These are phyloP conservation scores for Ceratoteleas bidentatus DNA, from an alignment of 1,140 invertebrate genomes.

Conservation along the genomic window DNA sequence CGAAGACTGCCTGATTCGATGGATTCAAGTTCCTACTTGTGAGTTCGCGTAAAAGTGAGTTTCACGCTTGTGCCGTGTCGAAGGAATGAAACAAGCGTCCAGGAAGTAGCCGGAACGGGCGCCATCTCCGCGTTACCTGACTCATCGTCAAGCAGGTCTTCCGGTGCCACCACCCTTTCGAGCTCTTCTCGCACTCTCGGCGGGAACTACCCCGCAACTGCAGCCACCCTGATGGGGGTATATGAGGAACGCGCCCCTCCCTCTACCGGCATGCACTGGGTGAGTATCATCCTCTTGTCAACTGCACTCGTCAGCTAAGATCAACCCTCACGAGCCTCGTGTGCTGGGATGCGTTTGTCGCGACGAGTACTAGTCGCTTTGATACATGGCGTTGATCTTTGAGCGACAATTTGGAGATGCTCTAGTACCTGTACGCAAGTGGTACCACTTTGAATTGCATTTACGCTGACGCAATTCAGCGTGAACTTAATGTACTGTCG, in stretches of 20 bases:
- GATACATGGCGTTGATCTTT: conserved; percentile 45
- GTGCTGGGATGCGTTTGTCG: conserved; percentile 22
- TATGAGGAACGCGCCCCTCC: conserved; percentile 83
- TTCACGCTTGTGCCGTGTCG: conserved; percentile 54
- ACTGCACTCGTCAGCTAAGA: conserved; percentile 27
- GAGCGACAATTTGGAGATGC: conserved; percentile 50
- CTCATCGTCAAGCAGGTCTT: conserved; percentile 72
- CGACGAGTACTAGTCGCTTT: conserved; percentile 34
- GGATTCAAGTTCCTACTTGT: conserved; percentile 40
- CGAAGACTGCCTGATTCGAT: conserved; percentile 26
- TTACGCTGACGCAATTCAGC: conserved; percentile 27
- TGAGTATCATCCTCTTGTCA: conserved; percentile 75
- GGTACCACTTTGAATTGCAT: conserved; percentile 36
- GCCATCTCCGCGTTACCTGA: conserved; percentile 76
- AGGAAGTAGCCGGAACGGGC: conserved; percentile 68
- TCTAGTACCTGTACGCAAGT: conserved; percentile 44
- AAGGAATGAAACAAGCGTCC: conserved; percentile 46
- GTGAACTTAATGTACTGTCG: conserved; percentile 33
- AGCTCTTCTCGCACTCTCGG: conserved; percentile 75
- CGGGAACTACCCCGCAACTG: conserved; percentile 79
- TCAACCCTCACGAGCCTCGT: conserved; percentile 38
- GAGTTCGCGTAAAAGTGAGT: conserved; percentile 63
- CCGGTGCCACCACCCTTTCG: conserved; percentile 74
- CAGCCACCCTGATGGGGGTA: conserved; percentile 83
- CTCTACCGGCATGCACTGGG: conserved; percentile 83